Evolutionary conservation across 2,888 invertebrate species (phyloP), one percentile per base, ranked within the genome.

Genomic region (Athalia cordata): DNA sequence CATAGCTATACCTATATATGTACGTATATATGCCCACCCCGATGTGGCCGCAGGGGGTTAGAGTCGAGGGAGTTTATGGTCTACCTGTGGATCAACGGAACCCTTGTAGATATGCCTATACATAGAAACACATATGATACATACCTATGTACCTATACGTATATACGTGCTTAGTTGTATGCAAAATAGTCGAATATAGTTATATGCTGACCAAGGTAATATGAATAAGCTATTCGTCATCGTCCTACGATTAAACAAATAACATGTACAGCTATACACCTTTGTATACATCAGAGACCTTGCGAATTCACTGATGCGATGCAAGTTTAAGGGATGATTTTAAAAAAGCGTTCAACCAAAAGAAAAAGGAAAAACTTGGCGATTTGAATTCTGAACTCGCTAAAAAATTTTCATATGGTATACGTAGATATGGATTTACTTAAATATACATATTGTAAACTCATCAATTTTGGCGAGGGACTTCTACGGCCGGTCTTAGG

Each of bases 81-180:
- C 70, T 70, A 70, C 70, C 70, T 70, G 70, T 70, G 57, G 70
- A 70, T 70, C 50, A 13, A n/a, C 43, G 70, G 29, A 70, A 50
- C 52, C 55, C 55, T 50, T 6, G 55, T 43, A 43, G 29, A 5
- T n/a, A 11, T 3, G 11, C 8, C 47, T 52, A 8, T 29, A 50
- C 55, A 11, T 13, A 7, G 43, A 43, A 9, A 45, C 11, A 50
- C 29, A n/a, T 57, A 43, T 55, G 11, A 7, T 29, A 9, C 13
- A 49, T 50, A n/a, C 50, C 11, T 66, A 50, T 5, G 47, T 49
- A 2, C 65, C 9, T 9, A 66, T 49, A 43, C 11, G 13, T 47
- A 50, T 3, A n/a, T 55, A 49, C 67, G 67, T 50, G 29, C 67
- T 8, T 67, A n/a, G 67, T 67, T 29, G 29, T 29, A 29, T 29